Evolutionary conservation across 2,113 vertebrate species (phyloP).

Genomic region (Talpa occidentalis): DNA sequence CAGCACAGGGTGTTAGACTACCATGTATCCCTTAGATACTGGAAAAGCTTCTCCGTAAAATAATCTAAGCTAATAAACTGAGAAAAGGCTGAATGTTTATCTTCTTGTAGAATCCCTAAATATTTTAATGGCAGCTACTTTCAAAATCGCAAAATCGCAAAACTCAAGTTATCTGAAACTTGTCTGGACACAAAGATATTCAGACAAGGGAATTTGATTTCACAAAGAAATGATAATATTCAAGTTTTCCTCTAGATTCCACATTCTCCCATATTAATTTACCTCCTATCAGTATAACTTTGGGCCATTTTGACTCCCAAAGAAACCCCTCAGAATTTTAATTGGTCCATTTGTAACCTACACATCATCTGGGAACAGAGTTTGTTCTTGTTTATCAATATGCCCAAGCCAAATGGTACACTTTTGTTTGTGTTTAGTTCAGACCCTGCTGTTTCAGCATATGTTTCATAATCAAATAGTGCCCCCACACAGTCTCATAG

Average conservation of each 20-base stretch:
- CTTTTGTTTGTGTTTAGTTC: conserved; percentile 72
- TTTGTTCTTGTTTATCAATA: conserved; percentile 67
- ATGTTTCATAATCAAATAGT: conserved; percentile 67
- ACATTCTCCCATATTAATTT: conserved; percentile 18
- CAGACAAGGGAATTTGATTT: neutral
- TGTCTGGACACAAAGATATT: neutral
- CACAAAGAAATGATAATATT: neutral
- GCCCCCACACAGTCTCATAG: neutral
- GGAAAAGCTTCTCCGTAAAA: neutral
- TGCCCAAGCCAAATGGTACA: conserved; percentile 59
- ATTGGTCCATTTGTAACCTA: conserved; percentile 55
- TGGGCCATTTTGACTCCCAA: conserved; percentile 59
- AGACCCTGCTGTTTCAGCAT: conserved; percentile 70
- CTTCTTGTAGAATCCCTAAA: neutral
- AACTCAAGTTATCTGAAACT: neutral
- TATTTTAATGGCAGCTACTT: conserved; percentile 7
- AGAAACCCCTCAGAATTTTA: conserved; percentile 65
- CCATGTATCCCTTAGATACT: neutral
- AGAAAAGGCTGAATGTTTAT: neutral
- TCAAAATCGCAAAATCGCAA: neutral
- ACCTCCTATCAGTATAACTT: conserved; percentile 29
- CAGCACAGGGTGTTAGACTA: neutral
- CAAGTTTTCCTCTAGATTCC: neutral
- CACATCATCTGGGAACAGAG: conserved; percentile 54
- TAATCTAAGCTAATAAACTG: neutral